Conservation (phyloP, 2,113 vertebrate species). For the Gnathonemus longibarbis region DNA sequence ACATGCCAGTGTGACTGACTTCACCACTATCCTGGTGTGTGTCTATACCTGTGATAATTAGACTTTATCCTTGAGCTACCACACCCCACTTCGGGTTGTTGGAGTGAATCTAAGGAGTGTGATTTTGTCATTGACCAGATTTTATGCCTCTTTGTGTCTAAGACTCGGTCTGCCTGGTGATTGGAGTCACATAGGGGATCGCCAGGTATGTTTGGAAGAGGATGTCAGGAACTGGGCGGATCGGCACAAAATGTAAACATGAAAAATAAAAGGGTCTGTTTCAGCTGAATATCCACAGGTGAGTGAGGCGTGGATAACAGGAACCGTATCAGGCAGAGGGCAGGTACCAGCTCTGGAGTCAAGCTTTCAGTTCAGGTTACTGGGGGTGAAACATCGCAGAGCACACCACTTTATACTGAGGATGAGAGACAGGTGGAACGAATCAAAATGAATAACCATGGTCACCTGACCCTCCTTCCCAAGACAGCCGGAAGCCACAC, state of each 20-base stretch:
- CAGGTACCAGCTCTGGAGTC: background rate
- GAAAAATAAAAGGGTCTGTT: background rate
- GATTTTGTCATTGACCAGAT: background rate
- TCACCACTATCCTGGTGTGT: background rate
- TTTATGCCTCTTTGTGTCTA: background rate
- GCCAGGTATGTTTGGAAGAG: background rate
- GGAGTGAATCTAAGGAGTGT: background rate
- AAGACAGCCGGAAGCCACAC: background rate
- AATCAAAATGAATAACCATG: background rate
- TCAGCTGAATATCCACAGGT: background rate
- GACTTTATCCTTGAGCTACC: background rate
- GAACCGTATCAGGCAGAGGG: background rate
- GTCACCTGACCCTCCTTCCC: background rate
- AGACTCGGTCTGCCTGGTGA: background rate
- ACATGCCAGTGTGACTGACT: background rate
- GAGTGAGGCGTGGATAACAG: background rate
- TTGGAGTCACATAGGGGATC: background rate
- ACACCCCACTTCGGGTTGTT: background rate
- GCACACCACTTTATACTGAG: background rate
- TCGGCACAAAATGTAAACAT: background rate
- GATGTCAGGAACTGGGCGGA: background rate
- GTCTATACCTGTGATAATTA: background rate
- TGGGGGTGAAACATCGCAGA: background rate
- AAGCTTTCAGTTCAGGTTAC: background rate
- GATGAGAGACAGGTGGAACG: background rate